Conservation (phyloP, 2,113 vertebrate genomes). For the Phyllostomus hastatus region DNA sequence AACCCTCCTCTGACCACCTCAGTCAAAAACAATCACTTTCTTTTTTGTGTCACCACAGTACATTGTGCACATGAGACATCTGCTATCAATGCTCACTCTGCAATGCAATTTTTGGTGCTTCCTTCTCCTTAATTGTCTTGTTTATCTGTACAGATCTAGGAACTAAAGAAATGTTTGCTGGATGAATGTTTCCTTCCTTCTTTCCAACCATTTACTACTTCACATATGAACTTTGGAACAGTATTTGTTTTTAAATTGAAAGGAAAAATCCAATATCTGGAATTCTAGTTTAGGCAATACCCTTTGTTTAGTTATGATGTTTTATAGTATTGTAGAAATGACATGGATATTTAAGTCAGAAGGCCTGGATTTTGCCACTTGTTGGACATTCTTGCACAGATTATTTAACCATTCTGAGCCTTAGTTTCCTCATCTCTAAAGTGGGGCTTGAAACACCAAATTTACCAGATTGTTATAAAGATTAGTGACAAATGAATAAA, state of each 20-base stretch:
- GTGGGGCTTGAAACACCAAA: not conserved
- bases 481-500: not conserved
- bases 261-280: not conserved
- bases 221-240: not conserved
- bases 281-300: not conserved
- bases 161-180: not conserved
- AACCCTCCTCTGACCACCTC: not conserved
- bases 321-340: not conserved
- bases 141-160: not conserved
- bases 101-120: not conserved
- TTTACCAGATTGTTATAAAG: not conserved
- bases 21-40: not conserved
- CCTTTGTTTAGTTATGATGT: not conserved
- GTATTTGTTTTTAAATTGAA: not conserved
- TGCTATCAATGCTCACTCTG: not conserved
- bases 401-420: constrained; percentile 16
- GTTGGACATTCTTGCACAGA: not conserved
- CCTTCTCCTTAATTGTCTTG: not conserved
- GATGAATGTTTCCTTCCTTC: not conserved
- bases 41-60: not conserved
- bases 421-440: not conserved
- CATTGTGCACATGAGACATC: not conserved
- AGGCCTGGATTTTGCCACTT: not conserved
- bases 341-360: not conserved
- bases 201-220: not conserved